Evolutionary conservation across 2,888 invertebrate species (phyloP), one percentile per base, ranked within the genome.

Genomic region (Agrochola lota): DNA sequence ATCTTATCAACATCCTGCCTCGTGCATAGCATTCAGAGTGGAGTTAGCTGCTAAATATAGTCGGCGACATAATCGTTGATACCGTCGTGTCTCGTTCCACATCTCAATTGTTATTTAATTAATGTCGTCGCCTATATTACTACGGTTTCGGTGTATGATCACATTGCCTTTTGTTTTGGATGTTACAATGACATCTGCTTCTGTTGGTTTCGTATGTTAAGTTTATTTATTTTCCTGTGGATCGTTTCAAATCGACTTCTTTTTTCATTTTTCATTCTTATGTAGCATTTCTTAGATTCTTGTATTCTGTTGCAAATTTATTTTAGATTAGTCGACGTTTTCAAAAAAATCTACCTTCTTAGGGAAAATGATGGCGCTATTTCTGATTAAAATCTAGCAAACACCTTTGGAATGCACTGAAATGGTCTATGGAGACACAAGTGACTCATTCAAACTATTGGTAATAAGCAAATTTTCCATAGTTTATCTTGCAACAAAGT

Each of bases 1-100:
- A 92, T 91, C 90, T 94, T 95, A 95, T 95, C 94, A 93, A 94
- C 94, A 94, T 95, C 95, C 95, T 95, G 95, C 88, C 90, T 89
- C 93, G 94, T 93, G 94, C 86, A 89, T 91, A 87, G 94, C 91
- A 94, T 95, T 93, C 91, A 86, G 92, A 95, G 93, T 91, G 90
- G 88, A 87, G 89, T 88, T 87, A 86, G 84, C 85, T 78, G 89
- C 91, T 93, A 92, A 92, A 93, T 93, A 92, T 93, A 93, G 91
- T 78, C 64, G 85, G 78, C 90, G 87, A 91, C 88, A 90, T 89
- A 91, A 91, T 91, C 90, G 87, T 84, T 90, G 87, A 90, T 91
- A 89, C 87, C 79, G 88, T 87, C 85, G 87, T 89, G 89, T 88
- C 86, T 88, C 87, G 88, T 77, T 89, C 85, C 86, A 90, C 85